Evolutionary conservation across 2,888 invertebrate genomes (phyloP).

Genomic region (Druceiella hillmani): DNA sequence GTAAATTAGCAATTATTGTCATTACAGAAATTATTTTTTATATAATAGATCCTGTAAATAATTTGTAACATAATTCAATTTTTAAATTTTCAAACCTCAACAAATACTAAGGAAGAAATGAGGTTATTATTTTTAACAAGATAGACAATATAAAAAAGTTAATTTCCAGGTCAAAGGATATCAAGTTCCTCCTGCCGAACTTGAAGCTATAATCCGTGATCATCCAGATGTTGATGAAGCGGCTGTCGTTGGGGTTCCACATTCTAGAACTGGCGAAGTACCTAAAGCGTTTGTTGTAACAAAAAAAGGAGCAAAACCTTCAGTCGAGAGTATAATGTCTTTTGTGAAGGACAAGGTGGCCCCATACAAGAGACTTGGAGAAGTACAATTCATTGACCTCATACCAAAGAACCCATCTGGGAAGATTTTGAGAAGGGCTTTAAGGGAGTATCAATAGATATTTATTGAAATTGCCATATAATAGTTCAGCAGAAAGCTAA

Average conservation of each 20-base stretch:
- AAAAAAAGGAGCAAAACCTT: constrained; percentile 39
- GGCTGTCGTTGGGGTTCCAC: constrained; percentile 75
- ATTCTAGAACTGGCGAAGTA: constrained; percentile 63
- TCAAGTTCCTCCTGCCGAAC: constrained; percentile 85
- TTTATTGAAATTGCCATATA: too few relatives aligned
- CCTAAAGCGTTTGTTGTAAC: constrained; percentile 70
- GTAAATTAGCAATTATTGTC: too few relatives aligned
- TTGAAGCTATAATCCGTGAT: constrained; percentile 67
- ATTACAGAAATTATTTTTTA: too few relatives aligned
- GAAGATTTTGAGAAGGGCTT: constrained; percentile 70
- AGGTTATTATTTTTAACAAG: too few relatives aligned
- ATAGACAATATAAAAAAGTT: too few relatives aligned
- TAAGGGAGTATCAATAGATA: too few relatives aligned
- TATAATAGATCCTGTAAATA: too few relatives aligned
- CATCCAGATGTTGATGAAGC: constrained; percentile 74
- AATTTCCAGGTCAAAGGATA: constrained; percentile 53
- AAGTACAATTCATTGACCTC: constrained; percentile 58
- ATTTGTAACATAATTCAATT: too few relatives aligned
- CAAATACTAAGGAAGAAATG: too few relatives aligned
- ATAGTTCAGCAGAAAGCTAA: too few relatives aligned
- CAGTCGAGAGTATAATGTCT: constrained; percentile 51
- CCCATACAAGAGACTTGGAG: constrained; percentile 67
- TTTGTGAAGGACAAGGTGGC: constrained; percentile 66
- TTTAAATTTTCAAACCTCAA: too few relatives aligned
- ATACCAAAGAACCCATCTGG: constrained; percentile 76